Percentiles rank a stretch among this genome's conserved stretches.
These are phyloP conservation scores for Eulemur mongoz DNA, from an alignment of 2,797 vertebrate species.

Conservation along the genomic window DNA sequence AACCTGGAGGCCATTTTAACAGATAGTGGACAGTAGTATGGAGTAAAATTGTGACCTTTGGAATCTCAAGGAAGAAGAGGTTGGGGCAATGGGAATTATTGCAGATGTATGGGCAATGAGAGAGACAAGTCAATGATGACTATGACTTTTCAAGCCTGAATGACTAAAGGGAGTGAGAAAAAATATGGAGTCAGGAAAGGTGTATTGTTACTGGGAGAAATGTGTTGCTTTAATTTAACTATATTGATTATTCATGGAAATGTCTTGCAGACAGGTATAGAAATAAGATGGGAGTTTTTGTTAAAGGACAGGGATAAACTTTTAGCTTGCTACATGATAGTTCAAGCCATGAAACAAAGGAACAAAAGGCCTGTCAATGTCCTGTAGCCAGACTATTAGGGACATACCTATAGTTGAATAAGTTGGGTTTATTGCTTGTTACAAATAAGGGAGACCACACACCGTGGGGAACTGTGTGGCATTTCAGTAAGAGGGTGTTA, in stretches of 20 bases:
- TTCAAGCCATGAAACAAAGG: slow-evolving; percentile 19
- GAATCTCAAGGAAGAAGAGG: background rate
- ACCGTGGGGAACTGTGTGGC: background rate
- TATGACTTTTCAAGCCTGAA: background rate
- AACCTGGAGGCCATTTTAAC: background rate
- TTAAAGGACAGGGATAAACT: background rate
- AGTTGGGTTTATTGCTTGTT: background rate
- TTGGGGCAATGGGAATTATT: background rate
- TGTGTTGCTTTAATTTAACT: slow-evolving; percentile 36
- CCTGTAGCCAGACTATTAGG: background rate
- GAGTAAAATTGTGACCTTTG: background rate
- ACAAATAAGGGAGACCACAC: slow-evolving; percentile 13
- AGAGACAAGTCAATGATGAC: background rate
- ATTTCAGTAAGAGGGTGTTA: background rate
- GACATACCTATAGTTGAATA: background rate
- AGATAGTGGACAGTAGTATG: background rate
- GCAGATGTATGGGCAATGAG: background rate
- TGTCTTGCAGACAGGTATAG: background rate
- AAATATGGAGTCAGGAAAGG: background rate
- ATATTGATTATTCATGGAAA: background rate
- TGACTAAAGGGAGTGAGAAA: slow-evolving; percentile 13
- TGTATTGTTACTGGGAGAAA: background rate
- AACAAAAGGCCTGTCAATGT: background rate
- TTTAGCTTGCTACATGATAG: background rate
- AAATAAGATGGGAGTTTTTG: background rate